Percentiles rank a stretch among this genome's conserved stretches.
phyloP scores from a whole-genome alignment of 2,113 vertebrate species.

The Myiagra hebetior region DNA sequence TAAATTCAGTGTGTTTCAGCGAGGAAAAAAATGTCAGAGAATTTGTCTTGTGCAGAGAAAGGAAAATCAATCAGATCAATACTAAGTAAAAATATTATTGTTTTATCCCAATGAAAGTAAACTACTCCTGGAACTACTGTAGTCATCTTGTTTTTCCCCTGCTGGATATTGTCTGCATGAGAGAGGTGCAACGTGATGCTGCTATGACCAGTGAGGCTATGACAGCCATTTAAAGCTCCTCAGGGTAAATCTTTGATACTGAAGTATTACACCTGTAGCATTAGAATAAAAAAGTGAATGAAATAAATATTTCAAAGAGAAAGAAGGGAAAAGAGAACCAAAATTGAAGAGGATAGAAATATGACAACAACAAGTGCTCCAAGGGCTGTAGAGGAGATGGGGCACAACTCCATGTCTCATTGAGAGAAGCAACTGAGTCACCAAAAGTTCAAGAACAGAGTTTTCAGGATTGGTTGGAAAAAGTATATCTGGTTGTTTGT shows the following conservation, averaged over 20 bases:
- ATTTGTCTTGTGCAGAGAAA: slow-evolving; percentile 7
- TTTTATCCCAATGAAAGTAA: not conserved
- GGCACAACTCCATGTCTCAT: not conserved
- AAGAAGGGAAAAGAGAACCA: not conserved
- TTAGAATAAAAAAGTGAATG: not conserved
- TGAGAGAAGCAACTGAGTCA: not conserved
- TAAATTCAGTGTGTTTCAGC: not conserved
- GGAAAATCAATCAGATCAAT: slow-evolving; percentile 31
- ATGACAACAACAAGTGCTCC: not conserved
- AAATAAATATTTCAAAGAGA: not conserved
- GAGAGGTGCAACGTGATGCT: not conserved
- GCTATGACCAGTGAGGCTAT: not conserved
- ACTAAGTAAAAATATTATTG: slow-evolving; percentile 21
- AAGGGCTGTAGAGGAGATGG: fast-evolving
- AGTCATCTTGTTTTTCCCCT: not conserved
- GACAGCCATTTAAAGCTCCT: not conserved
- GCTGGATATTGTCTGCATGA: not conserved
- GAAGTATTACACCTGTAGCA: not conserved
- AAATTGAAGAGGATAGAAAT: not conserved
- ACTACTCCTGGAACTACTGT: not conserved
- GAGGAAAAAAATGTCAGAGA: not conserved
- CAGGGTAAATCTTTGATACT: not conserved
- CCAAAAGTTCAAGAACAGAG: not conserved
- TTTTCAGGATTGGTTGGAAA: not conserved
- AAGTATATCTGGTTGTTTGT: not conserved